Percentiles rank a stretch among this genome's conserved stretches.
phyloP scores from a whole-genome alignment of 2,113 vertebrate species.

The Columbina picui region DNA sequence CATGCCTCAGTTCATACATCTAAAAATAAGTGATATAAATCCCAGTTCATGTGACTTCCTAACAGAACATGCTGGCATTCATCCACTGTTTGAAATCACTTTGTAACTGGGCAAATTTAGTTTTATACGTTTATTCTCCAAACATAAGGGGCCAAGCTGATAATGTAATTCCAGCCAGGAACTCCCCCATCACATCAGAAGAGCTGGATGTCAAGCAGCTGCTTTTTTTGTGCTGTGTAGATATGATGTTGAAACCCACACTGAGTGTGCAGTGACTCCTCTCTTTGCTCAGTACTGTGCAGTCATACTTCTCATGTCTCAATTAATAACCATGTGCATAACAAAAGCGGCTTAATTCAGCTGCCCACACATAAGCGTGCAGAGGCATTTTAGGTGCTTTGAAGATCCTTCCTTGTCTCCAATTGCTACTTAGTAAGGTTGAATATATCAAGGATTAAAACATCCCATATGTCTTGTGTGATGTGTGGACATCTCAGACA shows the following conservation, averaged over 20 bases:
- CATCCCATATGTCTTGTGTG: not conserved
- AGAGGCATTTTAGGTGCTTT: not conserved
- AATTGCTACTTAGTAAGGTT: rapidly evolving
- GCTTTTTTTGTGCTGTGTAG: rapidly evolving
- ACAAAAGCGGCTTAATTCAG: not conserved
- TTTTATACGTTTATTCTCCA: not conserved
- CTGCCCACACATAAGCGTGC: rapidly evolving
- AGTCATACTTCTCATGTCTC: not conserved
- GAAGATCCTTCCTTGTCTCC: not conserved
- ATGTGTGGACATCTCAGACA: rapidly evolving
- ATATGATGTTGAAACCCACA: not conserved
- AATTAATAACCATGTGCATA: not conserved
- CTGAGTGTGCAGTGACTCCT: rapidly evolving
- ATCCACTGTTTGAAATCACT: not conserved
- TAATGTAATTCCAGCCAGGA: not conserved
- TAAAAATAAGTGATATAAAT: not conserved
- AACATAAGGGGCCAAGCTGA: not conserved
- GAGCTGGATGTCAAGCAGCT: not conserved
- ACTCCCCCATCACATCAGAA: not conserved
- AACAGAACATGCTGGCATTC: rapidly evolving
- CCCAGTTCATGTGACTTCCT: not conserved
- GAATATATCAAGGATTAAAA: not conserved
- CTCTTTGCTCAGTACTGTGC: not conserved
- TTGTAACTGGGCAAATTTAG: not conserved
- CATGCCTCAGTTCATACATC: not conserved